phyloP scores from a whole-genome alignment of 2,797 vertebrate genomes.

The Pterois miles region DNA sequence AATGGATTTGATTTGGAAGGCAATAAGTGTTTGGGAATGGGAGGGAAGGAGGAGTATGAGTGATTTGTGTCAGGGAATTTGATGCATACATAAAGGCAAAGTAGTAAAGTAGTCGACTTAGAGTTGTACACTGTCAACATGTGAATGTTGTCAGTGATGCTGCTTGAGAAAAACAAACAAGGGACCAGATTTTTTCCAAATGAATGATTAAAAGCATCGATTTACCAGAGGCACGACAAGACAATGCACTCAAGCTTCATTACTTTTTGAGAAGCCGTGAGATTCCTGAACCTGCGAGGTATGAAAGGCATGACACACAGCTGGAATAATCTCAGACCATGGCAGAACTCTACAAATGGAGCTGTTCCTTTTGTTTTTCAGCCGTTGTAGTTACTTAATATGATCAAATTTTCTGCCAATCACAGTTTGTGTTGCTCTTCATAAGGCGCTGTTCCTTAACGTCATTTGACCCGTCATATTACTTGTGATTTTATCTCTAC shows the following conservation, averaged over 20 bases:
- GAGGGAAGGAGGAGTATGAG: constrained; percentile 17
- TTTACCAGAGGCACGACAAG: constrained; percentile 68
- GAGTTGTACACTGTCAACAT: constrained; percentile 48
- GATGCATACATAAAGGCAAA: constrained; percentile 23
- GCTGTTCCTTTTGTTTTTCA: too few relatives aligned
- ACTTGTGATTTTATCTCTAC: too few relatives aligned
- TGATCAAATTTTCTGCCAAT: too few relatives aligned
- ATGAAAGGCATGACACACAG: too few relatives aligned
- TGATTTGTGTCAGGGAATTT: constrained; percentile 21
- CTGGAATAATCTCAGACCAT: too few relatives aligned
- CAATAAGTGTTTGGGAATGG: constrained; percentile 8
- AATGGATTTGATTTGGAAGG: constrained; percentile 56
- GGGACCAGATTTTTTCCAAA: constrained; percentile 66
- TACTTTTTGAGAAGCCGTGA: constrained; percentile 72
- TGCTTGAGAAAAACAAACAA: constrained; percentile 59
- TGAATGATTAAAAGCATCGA: constrained; percentile 56
- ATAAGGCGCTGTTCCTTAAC: too few relatives aligned
- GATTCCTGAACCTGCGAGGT: constrained; percentile 1
- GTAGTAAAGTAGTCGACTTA: not conserved
- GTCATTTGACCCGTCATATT: too few relatives aligned
- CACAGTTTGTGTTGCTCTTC: too few relatives aligned
- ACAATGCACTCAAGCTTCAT: constrained; percentile 78
- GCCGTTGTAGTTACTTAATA: too few relatives aligned
- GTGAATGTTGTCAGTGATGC: constrained; percentile 52
- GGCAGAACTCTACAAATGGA: too few relatives aligned